Conservation (phyloP, 1,140 invertebrate species). For the Sitobion miscanthi region DNA sequence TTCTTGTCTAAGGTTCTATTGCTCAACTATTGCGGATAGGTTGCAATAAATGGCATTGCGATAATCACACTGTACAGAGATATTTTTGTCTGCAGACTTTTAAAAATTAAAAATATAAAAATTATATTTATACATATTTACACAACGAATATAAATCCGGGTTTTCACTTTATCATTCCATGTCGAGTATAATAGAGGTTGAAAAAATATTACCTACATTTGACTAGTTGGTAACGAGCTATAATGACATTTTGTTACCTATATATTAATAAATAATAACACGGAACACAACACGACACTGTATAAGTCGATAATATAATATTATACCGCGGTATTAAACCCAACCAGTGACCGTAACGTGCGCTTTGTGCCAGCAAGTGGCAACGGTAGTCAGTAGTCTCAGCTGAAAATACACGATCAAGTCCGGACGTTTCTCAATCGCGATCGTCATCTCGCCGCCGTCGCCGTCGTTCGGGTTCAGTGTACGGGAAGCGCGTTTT, state of each 20-base stretch:
- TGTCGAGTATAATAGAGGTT: background rate
- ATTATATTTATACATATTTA: background rate
- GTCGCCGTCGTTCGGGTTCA: slow-evolving; percentile 11
- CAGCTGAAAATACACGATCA: background rate
- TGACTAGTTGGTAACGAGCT: background rate
- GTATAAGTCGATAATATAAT: background rate
- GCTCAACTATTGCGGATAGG: background rate
- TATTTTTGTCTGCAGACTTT: no score
- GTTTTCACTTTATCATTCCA: background rate
- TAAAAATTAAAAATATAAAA: background rate
- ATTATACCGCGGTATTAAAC: background rate
- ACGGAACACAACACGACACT: background rate
- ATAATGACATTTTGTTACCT: no score
- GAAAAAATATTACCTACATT: background rate
- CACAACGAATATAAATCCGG: background rate
- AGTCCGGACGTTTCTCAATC: background rate
- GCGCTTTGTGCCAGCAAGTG: no score
- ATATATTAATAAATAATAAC: background rate
- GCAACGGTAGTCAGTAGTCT: background rate
- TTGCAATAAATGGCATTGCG: background rate
- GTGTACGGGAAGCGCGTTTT: slow-evolving; percentile 20
- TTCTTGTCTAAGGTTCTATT: background rate
- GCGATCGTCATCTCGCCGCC: background rate
- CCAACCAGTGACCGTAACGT: background rate
- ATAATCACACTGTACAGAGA: no score